Percentiles rank a stretch among this genome's conserved stretches.
phyloP scores from a whole-genome alignment of 2,888 invertebrate genomes.

The Strigamia crassipes region DNA sequence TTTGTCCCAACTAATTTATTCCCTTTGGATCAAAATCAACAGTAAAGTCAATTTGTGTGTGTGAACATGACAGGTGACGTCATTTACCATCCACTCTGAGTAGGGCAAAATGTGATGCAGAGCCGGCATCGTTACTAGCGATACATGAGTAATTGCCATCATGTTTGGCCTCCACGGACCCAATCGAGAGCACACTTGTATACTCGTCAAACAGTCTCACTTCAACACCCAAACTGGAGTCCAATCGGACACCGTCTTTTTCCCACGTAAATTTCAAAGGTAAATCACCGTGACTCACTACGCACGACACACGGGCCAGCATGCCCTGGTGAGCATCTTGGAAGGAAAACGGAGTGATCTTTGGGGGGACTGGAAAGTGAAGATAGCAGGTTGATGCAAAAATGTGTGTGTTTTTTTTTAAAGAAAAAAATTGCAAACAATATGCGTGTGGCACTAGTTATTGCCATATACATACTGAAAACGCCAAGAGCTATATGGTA shows the following conservation, averaged over 20 bases:
- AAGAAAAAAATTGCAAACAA: slow-evolving; percentile 6
- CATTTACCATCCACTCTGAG: slow-evolving; percentile 50
- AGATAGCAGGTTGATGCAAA: slow-evolving; percentile 41
- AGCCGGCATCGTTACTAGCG: slow-evolving; percentile 50
- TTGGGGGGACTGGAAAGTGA: slow-evolving; percentile 50
- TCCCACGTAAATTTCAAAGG: slow-evolving; percentile 78
- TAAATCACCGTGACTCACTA: slow-evolving; percentile 76
- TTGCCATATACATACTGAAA: slow-evolving; percentile 25
- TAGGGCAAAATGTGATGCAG: slow-evolving; percentile 49
- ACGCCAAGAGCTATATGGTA: slow-evolving; percentile 27
- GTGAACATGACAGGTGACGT: slow-evolving; percentile 29
- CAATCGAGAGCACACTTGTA: slow-evolving; percentile 50
- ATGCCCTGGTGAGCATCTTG: slow-evolving; percentile 50
- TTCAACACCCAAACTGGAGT: slow-evolving; percentile 53
- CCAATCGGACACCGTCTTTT: slow-evolving; percentile 69
- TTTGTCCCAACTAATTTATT: neutral
- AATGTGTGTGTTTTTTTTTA: neutral
- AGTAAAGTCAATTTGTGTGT: slow-evolving; percentile 5
- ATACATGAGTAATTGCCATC: slow-evolving; percentile 51
- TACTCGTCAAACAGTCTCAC: slow-evolving; percentile 53
- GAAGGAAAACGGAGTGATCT: slow-evolving; percentile 50
- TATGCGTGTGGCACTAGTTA: slow-evolving; percentile 2
- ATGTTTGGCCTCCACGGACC: slow-evolving; percentile 47
- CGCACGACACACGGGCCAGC: slow-evolving; percentile 67
- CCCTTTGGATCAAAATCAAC: slow-evolving; percentile 40